Base-by-base conservation (phyloP, 2,888 invertebrate species). In the Scelioninae gen. 1 region DNA sequence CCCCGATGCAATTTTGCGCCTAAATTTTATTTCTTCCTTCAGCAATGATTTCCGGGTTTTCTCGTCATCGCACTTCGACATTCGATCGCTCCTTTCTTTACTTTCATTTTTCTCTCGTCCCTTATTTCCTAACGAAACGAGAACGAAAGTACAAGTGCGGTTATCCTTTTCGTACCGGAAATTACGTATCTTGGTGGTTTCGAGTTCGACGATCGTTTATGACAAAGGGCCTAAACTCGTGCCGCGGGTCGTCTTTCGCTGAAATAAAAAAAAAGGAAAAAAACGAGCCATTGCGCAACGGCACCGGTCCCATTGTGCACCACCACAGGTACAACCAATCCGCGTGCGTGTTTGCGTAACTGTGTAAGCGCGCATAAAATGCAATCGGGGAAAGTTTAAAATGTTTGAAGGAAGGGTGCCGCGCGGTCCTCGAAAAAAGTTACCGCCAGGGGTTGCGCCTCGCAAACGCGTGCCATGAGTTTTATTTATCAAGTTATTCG, bases 361-460 rank as follows among this genome's bases (percentile, higher is more conserved):
- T 82, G 68, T 76, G 32, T 65, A 71, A 80, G 75, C 71, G 76
- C 80, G 72, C 83, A 71, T 83, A 66, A 84, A 82, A 75, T 82
- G 83, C 82, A 78, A 76, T 77, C 69, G 85, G 71, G 85, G 86
- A 88, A 89, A 90, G 87, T 91, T 92, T 92, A 91, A 91, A 92
- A 90, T 90, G 90, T 90, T 90, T 89, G 88, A 89, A 85, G 76
- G 88, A 91, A 89, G 91, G 92, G 91, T 90, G 89, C 72, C 55
- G 75, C 55, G 71, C 58, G 62, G 65, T 58, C 55, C 60, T 68
- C 71, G 68, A 69, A 82, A 84, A 71, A 78, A 74, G 68, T 65
- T 60, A 56, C 49, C 55, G 60, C 31, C 45, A 74, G 74, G 84
- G 81, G 83, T 77, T 74, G 65, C 51, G 49, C 69, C 29, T 49